phyloP scores from a whole-genome alignment of 2,797 vertebrate species.

The Argentina silus region DNA sequence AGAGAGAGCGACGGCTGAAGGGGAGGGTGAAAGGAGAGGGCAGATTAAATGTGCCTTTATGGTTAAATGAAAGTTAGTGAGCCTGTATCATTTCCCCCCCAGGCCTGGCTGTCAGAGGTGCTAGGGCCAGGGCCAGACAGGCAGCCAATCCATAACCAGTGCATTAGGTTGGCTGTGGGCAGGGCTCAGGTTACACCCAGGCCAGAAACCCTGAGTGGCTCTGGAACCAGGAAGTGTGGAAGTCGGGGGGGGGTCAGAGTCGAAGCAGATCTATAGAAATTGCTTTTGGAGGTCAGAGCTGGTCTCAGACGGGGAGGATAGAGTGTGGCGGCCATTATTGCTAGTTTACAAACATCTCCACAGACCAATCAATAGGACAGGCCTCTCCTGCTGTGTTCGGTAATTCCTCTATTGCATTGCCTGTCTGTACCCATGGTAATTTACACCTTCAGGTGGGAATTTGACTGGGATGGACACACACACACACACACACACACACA shows the following conservation, averaged over 20 bases:
- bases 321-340: slow-evolving; percentile 69
- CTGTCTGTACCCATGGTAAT: slow-evolving; percentile 68
- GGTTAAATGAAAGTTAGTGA: slow-evolving; percentile 61
- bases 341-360: slow-evolving; percentile 79
- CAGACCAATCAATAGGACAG: slow-evolving; percentile 63
- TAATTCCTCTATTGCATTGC: slow-evolving; percentile 60
- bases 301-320: slow-evolving; percentile 49
- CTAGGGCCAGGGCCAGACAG: slow-evolving; percentile 57
- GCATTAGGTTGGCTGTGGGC: slow-evolving; percentile 71
- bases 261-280: slow-evolving; percentile 70
- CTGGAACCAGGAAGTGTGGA: slow-evolving; percentile 30
- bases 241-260: slow-evolving; percentile 22
- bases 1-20: background rate
- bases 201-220: slow-evolving; percentile 44
- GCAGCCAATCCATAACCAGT: slow-evolving; percentile 76
- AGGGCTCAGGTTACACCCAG: slow-evolving; percentile 67
- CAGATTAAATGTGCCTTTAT: slow-evolving; percentile 21
- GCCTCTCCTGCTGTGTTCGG: slow-evolving; percentile 40
- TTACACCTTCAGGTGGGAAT: slow-evolving; percentile 68
- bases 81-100: slow-evolving; percentile 55
- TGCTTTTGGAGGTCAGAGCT: slow-evolving; percentile 73
- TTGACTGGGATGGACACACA: slow-evolving; percentile 28
- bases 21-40: background rate
- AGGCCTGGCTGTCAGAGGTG: slow-evolving; percentile 45
- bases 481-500: slow-evolving; percentile 16